Percentiles rank a stretch among this genome's conserved stretches.
Evolutionary conservation across 2,113 vertebrate genomes (phyloP).

Genomic region (Montifringilla adamsi): DNA sequence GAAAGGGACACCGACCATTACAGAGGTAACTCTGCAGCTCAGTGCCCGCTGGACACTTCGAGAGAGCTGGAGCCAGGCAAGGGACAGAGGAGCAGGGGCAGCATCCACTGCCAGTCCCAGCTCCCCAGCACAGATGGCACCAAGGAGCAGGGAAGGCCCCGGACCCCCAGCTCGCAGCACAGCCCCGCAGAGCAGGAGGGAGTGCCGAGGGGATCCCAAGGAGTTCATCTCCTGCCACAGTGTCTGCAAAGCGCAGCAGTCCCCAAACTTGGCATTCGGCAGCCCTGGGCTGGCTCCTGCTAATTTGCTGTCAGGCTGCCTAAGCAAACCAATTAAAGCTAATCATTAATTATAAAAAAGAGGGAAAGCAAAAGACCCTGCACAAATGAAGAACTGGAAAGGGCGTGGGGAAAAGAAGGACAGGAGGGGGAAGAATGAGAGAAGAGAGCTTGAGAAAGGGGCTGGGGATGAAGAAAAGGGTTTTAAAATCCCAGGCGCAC

Average conservation of each 20-base stretch:
- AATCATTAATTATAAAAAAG: constrained; percentile 88
- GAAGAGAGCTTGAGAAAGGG: neutral
- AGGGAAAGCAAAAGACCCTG: constrained; percentile 46
- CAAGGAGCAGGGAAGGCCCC: neutral
- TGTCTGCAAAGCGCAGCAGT: constrained; percentile 1
- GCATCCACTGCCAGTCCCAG: neutral
- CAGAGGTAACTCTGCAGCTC: neutral
- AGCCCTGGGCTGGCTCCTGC: constrained; percentile 68
- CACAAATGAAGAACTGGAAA: constrained; percentile 16
- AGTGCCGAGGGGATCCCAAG: neutral
- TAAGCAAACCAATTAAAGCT: constrained; percentile 86
- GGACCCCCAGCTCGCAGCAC: accelerated
- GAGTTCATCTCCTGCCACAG: neutral
- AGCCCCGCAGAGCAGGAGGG: neutral
- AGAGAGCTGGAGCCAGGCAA: neutral
- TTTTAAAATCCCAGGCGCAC: neutral
- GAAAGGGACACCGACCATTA: neutral
- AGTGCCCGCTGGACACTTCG: neutral
- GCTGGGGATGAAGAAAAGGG: neutral
- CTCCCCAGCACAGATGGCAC: neutral
- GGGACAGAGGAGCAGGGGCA: neutral
- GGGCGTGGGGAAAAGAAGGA: neutral
- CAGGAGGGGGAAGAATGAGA: neutral
- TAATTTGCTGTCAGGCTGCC: constrained; percentile 79
- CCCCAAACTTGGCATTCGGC: constrained; percentile 43